phyloP scores from a whole-genome alignment of 2,888 invertebrate genomes.

The Cephus sareptanus region DNA sequence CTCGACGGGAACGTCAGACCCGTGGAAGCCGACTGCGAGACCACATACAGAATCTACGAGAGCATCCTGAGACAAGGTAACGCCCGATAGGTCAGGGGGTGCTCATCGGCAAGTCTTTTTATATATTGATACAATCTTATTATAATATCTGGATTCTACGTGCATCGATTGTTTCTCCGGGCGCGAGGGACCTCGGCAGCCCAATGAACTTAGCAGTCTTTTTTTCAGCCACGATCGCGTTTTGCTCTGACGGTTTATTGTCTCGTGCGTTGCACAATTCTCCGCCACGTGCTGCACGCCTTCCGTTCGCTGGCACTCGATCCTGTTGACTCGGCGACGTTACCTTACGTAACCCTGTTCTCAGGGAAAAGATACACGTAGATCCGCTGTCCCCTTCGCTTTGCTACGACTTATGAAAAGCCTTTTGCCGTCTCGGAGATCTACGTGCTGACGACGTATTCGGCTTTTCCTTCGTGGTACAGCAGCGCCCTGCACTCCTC shows the following conservation, averaged over 20 bases:
- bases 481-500: background rate
- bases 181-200: background rate
- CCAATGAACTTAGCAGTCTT: background rate
- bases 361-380: background rate
- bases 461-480: background rate
- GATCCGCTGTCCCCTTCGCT: background rate
- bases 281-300: background rate
- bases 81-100: background rate
- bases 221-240: background rate
- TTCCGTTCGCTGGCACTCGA: background rate
- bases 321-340: background rate
- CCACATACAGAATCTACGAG: constrained; percentile 85
- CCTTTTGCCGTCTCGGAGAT: background rate
- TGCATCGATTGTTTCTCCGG: background rate
- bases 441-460: background rate
- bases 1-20: constrained; percentile 74
- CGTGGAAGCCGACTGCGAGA: constrained; percentile 79
- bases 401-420: background rate
- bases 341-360: background rate
- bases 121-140: background rate
- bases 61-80: constrained; percentile 81
- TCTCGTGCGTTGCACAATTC: constrained; percentile 4
- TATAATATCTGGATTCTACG: background rate
- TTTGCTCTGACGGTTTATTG: constrained; percentile 2
- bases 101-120: background rate